Base-by-base conservation (phyloP, 2,888 invertebrate species). In the Xylocampa areola region DNA sequence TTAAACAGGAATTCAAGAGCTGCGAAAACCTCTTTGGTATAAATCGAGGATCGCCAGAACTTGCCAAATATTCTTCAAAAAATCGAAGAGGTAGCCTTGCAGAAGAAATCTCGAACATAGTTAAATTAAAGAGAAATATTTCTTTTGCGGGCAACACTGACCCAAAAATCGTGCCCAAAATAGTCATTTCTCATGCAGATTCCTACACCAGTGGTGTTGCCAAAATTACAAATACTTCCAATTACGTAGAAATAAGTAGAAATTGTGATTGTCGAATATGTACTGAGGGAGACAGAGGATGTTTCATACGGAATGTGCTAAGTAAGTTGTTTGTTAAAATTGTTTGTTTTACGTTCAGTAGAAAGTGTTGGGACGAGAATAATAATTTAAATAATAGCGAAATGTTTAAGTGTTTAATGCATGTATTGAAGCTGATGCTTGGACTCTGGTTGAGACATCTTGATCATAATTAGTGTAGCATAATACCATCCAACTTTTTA, bases 391-490 rank as follows among this genome's bases (percentile, higher is more conserved):
- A 81, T 32, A 88, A 90, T 13, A 81, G 78, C 35, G 92, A 92
- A 80, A 92, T 92, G 91, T 90, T 85, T 65, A 85, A 72, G 52
- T 90, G 91, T 79, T 60, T 93, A 58, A 82, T 91, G 77, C 85
- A 91, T 68, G 81, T 91, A 50, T 65, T 94, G 61, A 92, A 92
- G 76, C 81, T 94, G 74, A 78, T 94, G 80, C 75, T 94, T 62
- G 94, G 93, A 54, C 82, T 94, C 61, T 94, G 94, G 94, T 84
- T 94, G 68, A 85, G 94, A 73, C 93, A 93, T 85, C 83, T 88
- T 62, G 92, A 92, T 83, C 93, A 93, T 76, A 91, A 76, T 80
- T 21, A 14, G 23, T 75, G 29, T 54, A 44, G 51, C 33, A 30
- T 63, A 45, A 59, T 62, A 21, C 44, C 68, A 69, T 76, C 58